Evolutionary conservation across 2,797 vertebrate species (phyloP), one percentile per base, ranked within the genome.

Genomic region (Onychomys torridus): DNA sequence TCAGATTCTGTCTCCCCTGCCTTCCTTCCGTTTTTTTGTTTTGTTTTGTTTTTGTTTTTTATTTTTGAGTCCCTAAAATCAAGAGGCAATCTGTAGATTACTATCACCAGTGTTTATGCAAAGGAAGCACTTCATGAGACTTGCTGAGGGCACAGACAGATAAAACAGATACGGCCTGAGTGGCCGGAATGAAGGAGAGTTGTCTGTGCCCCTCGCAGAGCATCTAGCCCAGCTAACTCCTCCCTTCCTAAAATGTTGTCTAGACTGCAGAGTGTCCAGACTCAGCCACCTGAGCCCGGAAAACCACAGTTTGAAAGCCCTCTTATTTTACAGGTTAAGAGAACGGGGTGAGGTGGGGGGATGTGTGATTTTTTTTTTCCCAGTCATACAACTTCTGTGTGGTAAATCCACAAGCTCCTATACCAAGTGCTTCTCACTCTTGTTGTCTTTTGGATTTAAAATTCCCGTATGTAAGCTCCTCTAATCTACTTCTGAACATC

Each of bases 1-100:
- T 11, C 69, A 52, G 75, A 67, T 90, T 88, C 65, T 63, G 55
- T 43, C 52, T 84, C n/a, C 46, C 9, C 79, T 94, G 19, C 8
- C 16, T 86, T 83, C 90, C 76, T 79, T 90, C 93, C 83, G 34
- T 76, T 90, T 91, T 32, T n/a, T n/a, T n/a, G n/a, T n/a, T n/a
- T n/a, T n/a, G n/a, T n/a, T n/a, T n/a, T n/a, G n/a, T n/a, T n/a
- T n/a, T n/a, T n/a, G n/a, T n/a, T n/a, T n/a, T n/a, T n/a, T n/a
- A n/a, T n/a, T n/a, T n/a, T 4, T 21, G 79, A 89, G 78, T 92
- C 12, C 34, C 63, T 79, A 55, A 73, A 29, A 14, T 86, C 43
- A 34, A 49, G 55, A 61, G 14, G 16, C 29, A 86, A 57, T 6
- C 13, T 46, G 67, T 79, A 85, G 63, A 79, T 49, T 23, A 34